These are phyloP conservation scores for Zaprionus lachaisei DNA, from an alignment of 1,140 invertebrate species.

Conservation along the genomic window DNA sequence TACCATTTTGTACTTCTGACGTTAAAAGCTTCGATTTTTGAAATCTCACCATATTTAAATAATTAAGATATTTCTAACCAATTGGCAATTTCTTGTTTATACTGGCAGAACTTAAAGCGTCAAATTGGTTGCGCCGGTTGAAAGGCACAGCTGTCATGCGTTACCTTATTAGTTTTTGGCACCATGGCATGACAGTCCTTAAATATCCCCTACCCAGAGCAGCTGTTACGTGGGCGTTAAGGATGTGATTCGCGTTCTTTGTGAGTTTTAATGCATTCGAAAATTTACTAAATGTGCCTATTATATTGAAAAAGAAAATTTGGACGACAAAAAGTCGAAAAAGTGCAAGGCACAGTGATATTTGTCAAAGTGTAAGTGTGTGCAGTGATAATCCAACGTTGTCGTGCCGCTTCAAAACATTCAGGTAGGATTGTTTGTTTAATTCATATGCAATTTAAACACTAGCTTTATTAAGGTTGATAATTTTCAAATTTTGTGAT, in stretches of 20 bases:
- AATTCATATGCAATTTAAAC: neutral
- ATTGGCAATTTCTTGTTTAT: neutral
- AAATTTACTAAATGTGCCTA: conserved; percentile 20
- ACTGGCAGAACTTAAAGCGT: neutral
- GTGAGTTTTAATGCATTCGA: conserved; percentile 1
- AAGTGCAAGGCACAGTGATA: conserved; percentile 14
- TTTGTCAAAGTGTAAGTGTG: conserved; percentile 19
- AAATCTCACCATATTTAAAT: neutral
- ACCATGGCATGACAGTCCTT: conserved; percentile 44
- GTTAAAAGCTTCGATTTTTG: neutral
- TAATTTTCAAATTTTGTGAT: neutral
- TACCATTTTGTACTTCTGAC: neutral
- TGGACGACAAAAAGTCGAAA: conserved; percentile 7
- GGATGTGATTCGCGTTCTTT: conserved; percentile 15
- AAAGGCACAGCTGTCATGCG: neutral
- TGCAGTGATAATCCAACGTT: neutral
- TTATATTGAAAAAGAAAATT: neutral
- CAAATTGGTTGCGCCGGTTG: conserved; percentile 4
- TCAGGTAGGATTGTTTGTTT: conserved; percentile 16
- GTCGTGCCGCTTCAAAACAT: neutral
- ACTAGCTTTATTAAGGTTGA: neutral
- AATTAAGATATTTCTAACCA: neutral
- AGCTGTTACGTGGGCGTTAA: conserved; percentile 44
- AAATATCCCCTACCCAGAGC: conserved; percentile 22
- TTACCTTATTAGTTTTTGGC: conserved; percentile 10